These are phyloP conservation scores for Dastarcus helophoroides DNA, from an alignment of 2,888 invertebrate species.

Conservation along the genomic window DNA sequence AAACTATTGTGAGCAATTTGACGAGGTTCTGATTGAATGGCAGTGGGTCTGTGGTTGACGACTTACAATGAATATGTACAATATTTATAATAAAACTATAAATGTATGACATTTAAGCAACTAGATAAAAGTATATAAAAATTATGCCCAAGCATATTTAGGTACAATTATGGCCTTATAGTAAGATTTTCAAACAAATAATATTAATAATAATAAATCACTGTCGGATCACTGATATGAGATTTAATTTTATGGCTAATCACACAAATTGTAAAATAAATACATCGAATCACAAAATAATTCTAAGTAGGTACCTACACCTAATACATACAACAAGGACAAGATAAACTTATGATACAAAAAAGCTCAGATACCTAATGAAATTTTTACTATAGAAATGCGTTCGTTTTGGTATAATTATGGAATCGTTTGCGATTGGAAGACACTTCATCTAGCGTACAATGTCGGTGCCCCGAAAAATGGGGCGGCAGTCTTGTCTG, in stretches of 20 bases:
- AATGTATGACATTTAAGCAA: constrained; percentile 14
- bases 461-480: too few species aligned
- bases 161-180: constrained; percentile 20
- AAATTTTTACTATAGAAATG: too few species aligned
- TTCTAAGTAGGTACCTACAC: constrained; percentile 11
- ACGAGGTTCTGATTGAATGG: not conserved
- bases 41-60: not conserved
- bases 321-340: constrained; percentile 14
- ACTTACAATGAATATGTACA: not conserved
- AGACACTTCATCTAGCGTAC: too few species aligned
- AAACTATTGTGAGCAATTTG: constrained; percentile 9
- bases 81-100: constrained; percentile 17
- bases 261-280: constrained; percentile 12
- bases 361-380: too few species aligned
- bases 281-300: constrained; percentile 13
- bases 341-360: too few species aligned
- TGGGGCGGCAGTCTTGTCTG: too few species aligned
- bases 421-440: too few species aligned
- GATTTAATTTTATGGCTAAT: constrained; percentile 5
- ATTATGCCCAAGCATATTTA: constrained; percentile 18
- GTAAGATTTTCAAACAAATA: constrained; percentile 16
- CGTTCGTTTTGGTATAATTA: too few species aligned
- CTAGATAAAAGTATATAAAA: constrained; percentile 13
- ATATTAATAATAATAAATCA: constrained; percentile 19
- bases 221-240: constrained; percentile 17